Percentiles rank a stretch among this genome's conserved stretches.
These are phyloP conservation scores for Nasonia vitripennis DNA, from an alignment of 1,140 invertebrate species.

Conservation along the genomic window DNA sequence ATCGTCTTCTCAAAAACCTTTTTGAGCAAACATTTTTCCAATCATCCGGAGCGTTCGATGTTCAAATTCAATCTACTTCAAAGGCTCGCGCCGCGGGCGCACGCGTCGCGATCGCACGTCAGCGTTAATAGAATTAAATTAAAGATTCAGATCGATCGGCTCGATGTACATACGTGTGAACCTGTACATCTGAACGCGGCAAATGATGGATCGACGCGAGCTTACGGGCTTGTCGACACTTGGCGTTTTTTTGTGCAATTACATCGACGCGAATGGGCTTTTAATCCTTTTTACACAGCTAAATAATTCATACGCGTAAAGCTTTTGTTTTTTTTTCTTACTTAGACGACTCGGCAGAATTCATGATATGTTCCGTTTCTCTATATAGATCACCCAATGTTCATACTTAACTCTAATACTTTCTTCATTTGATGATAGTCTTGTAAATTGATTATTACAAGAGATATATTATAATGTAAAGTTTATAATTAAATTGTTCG, in stretches of 20 bases:
- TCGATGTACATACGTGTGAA: neutral
- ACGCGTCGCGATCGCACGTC: neutral
- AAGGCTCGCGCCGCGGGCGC: neutral
- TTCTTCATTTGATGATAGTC: slow-evolving; percentile 39
- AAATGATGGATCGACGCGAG: neutral
- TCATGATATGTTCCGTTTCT: slow-evolving; percentile 43
- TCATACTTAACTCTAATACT: slow-evolving; percentile 31
- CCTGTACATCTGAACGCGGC: neutral
- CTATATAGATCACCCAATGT: slow-evolving; percentile 29
- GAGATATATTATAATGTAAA: neutral
- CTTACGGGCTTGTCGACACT: neutral
- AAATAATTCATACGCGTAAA: neutral
- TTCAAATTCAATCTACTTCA: neutral
- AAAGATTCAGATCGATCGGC: slow-evolving; percentile 6
- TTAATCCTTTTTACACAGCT: neutral
- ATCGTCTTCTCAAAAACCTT: neutral
- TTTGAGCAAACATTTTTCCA: neutral
- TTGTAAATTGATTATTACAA: slow-evolving; percentile 26
- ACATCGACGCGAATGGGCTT: neutral
- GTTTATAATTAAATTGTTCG: neutral
- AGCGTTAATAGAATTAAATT: neutral
- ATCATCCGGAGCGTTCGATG: neutral
- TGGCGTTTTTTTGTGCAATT: neutral
- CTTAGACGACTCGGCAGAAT: slow-evolving; percentile 14
- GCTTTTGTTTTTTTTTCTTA: neutral